Percentiles rank a stretch among this genome's conserved stretches.
These are phyloP conservation scores for Mus pahari DNA, from an alignment of 2,113 vertebrate genomes.

Conservation along the genomic window DNA sequence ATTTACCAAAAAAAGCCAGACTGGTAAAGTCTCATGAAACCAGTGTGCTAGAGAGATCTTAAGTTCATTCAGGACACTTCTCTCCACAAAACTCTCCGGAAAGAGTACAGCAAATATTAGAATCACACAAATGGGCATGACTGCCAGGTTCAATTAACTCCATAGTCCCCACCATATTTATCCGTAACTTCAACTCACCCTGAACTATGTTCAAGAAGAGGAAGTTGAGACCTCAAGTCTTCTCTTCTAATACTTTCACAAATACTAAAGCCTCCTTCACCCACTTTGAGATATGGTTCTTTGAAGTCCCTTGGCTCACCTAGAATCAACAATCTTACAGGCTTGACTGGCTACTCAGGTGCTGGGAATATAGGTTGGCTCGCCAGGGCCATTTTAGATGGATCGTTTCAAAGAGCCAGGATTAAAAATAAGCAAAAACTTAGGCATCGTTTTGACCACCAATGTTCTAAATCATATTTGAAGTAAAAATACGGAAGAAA, in stretches of 20 bases:
- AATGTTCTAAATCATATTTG: conserved; percentile 16
- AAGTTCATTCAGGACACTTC: background rate
- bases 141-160: background rate
- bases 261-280: background rate
- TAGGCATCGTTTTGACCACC: conserved; percentile 33
- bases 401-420: background rate
- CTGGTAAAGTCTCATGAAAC: background rate
- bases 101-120: background rate
- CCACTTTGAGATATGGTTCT: background rate
- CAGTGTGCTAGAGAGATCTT: background rate
- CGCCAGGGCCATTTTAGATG: background rate
- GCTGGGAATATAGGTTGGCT: background rate
- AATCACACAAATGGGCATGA: background rate
- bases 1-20: background rate
- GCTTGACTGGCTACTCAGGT: too few relatives aligned
- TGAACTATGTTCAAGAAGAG: background rate
- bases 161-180: background rate
- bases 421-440: background rate
- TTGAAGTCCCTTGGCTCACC: background rate
- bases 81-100: background rate
- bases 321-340: background rate
- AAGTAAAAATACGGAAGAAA: background rate
- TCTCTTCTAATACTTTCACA: background rate
- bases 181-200: background rate
- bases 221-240: conserved; percentile 1